A percentile compares a stretch with the other conserved stretches of the same genome.
These are phyloP conservation scores for Cyanocitta stelleri DNA, from an alignment of 2,113 vertebrate genomes.

Conservation along the genomic window DNA sequence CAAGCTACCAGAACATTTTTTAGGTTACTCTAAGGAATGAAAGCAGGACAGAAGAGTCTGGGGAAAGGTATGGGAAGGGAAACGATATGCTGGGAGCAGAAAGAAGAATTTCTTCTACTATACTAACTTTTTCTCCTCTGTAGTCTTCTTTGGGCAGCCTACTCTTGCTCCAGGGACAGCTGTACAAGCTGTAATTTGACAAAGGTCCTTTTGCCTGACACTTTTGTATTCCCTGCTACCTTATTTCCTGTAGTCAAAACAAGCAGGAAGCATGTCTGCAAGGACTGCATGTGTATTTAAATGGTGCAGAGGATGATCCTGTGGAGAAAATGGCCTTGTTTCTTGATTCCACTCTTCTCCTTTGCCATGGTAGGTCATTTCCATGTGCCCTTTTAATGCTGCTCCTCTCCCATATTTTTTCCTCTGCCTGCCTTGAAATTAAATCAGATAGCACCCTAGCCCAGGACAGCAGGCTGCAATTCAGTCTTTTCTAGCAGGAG, in stretches of 20 bases:
- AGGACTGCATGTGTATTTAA: background rate
- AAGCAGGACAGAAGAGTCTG: background rate
- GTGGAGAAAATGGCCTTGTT: background rate
- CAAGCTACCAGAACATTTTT: background rate
- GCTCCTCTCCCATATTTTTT: background rate
- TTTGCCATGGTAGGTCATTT: background rate
- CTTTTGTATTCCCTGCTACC: background rate
- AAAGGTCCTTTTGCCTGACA: background rate
- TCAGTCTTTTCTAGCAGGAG: background rate
- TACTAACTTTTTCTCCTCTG: background rate
- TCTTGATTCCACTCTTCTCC: background rate
- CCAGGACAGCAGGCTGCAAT: background rate
- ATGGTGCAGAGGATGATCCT: background rate
- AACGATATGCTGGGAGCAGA: background rate
- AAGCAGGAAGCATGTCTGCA: background rate
- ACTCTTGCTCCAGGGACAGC: background rate
- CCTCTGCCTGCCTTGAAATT: background rate
- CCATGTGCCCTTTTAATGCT: background rate
- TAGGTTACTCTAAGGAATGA: background rate
- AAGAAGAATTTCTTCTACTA: background rate
- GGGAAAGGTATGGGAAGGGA: background rate
- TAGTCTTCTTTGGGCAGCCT: background rate
- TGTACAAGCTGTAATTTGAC: background rate
- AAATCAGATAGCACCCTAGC: background rate
- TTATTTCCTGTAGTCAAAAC: background rate